phyloP scores from a whole-genome alignment of 2,113 vertebrate species.

The Gulo gulo region DNA sequence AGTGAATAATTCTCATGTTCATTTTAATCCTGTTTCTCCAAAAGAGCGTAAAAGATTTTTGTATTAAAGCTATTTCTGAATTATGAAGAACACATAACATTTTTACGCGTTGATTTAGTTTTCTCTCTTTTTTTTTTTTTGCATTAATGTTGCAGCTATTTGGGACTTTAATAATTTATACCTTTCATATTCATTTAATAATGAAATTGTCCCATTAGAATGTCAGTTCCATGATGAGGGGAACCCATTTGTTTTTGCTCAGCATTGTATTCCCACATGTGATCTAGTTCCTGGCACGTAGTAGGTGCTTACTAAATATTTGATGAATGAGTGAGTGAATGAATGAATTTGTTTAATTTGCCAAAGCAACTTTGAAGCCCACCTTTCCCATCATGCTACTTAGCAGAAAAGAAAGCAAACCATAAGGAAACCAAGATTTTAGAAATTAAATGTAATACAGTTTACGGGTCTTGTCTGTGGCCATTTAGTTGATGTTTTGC shows the following conservation, averaged over 20 bases:
- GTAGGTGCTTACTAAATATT: conserved; percentile 50
- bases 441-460: background rate
- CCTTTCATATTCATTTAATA: background rate
- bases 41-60: background rate
- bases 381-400: background rate
- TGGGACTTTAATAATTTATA: background rate
- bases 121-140: background rate
- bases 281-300: conserved; percentile 28
- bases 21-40: background rate
- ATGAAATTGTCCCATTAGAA: conserved; percentile 40
- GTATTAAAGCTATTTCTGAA: background rate
- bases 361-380: background rate
- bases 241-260: conserved; percentile 53
- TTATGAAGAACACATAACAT: background rate
- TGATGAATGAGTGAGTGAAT: conserved; percentile 42
- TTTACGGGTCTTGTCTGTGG: background rate
- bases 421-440: background rate
- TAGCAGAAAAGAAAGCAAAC: background rate
- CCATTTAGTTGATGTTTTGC: background rate
- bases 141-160: background rate
- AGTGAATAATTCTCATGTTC: background rate
- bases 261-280: conserved; percentile 45
- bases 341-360: conserved; percentile 37
- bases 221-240: conserved; percentile 5
- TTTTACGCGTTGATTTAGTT: conserved; percentile 17